Base-by-base conservation (phyloP, 2,888 invertebrate genomes). In the Mayetiola destructor region DNA sequence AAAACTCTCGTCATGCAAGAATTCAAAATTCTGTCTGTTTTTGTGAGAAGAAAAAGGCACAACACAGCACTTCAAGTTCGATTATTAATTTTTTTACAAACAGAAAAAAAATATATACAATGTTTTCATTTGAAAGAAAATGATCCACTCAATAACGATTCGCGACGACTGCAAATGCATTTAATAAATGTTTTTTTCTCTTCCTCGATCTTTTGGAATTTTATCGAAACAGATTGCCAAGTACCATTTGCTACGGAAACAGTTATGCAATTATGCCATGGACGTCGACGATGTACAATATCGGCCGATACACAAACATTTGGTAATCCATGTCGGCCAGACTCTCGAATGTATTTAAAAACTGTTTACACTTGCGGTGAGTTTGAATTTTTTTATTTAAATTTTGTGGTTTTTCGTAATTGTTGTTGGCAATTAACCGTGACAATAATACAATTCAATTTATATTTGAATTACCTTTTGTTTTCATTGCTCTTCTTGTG, bases 181-280 rank as follows among this genome's bases (percentile, higher is more conserved):
- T 20, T 37, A n/a, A n/a, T n/a, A n/a, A 16, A 27, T 48, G 18
- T 48, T 12, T 27, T 42, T 42, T 23, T 58, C 54, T 55, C 27
- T 55, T 56, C 59, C 60, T 60, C n/a, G 52, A 64, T 61, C 63
- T 76, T 75, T 23, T 18, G 20, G 20, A 6, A 18, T n/a, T n/a
- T 10, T n/a, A n/a, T n/a, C n/a, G n/a, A 36, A 36, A 29, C 76
- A 93, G 92, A 89, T 8, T 94, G 93, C 70, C 77, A 88, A 68
- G 87, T 88, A 64, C 85, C 85, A 62, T 88, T 87, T 71, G 89
- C 91, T 9, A 88, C 91, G 14, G 91, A 93, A 74, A 88, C 86
- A 18, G 85, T 92, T 59, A 90, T 92, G 85, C 80, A 85, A 67
- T 79, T 83, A 64, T 90, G 89, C 70, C 89, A 90, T 67, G 90